Base-by-base conservation (phyloP, 2,113 vertebrate species). In the Varanus komodoensis region DNA sequence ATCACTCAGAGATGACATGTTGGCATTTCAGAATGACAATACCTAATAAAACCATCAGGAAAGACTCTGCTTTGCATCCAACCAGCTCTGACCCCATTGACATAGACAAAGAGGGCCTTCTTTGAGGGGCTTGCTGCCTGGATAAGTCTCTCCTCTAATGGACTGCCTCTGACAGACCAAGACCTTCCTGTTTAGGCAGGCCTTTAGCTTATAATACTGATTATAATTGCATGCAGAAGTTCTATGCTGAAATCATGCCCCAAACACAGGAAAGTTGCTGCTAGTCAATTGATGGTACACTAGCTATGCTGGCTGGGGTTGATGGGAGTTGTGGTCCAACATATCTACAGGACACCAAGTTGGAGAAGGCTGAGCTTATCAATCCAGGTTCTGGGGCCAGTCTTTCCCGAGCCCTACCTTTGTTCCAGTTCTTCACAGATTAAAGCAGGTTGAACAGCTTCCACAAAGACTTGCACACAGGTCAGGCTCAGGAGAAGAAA, bases 361-460 rank as follows among this genome's bases (percentile, higher is more conserved):
- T 64, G 61, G 61, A 19, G 61, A 64, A 64, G 61, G 17, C 61
- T 21, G 17, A 19, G 19, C 50, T 7, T 7, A 48, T 75, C 38
- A 23, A 29, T 83, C 75, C 57, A 67, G 54, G 54, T 7, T 54
- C 54, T 27, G 44, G 34, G 67, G 25, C 32, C 69, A 34, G 54
- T 75, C 71, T 44, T 52, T 84, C 74, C 74, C 69, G 52, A 69
- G 82, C 8, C 48, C 3, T 71, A 21, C 77, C n/a, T 9, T 79
- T 54, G 48, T 80, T 71, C 80, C 17, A 19, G 15, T 54, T 69
- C 82, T 79, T 69, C n/a, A 57, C 44, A 85, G 84, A 83, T 89
- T 79, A 69, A 90, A 85, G 44, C 6, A 21, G 25, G 19, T 44
- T 80, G 74, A 80, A 69, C 11, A 8, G 54, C 52, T 87, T 32